Evolutionary conservation across 2,797 vertebrate species (phyloP).

Genomic region (Saxicola maurus): DNA sequence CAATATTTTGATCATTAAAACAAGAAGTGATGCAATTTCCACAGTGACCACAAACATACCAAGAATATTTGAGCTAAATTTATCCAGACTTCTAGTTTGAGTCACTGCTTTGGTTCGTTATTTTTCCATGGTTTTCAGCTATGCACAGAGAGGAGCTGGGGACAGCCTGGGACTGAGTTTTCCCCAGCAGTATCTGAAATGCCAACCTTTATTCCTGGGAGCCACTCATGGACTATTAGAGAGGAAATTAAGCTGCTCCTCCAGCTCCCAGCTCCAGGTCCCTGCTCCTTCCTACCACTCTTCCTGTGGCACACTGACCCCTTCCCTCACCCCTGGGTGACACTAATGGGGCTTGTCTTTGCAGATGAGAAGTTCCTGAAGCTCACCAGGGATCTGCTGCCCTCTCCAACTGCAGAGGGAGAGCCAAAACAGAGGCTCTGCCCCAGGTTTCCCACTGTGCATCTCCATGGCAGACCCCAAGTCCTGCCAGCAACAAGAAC

Average conservation of each 20-base stretch:
- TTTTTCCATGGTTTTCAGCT: slow-evolving; percentile 5
- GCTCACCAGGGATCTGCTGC: neutral
- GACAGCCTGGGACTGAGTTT: neutral
- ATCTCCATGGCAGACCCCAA: neutral
- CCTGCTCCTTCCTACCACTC: neutral
- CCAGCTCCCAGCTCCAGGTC: neutral
- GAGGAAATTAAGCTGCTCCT: neutral
- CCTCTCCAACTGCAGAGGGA: fast-evolving
- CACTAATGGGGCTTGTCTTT: neutral
- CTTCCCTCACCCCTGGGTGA: neutral
- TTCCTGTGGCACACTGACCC: neutral
- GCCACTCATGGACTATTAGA: neutral
- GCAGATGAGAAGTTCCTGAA: neutral
- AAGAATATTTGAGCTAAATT: slow-evolving; percentile 63
- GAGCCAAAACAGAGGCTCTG: neutral
- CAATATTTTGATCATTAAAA: slow-evolving; percentile 43
- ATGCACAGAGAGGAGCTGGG: neutral
- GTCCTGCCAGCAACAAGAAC: neutral
- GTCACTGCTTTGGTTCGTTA: neutral
- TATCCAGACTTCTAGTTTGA: slow-evolving; percentile 28
- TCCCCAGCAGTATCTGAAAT: neutral
- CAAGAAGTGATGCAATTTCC: slow-evolving; percentile 42
- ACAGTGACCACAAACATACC: slow-evolving; percentile 60
- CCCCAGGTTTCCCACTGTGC: neutral
- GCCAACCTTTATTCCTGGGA: neutral